These are phyloP conservation scores for Amphibalanus amphitrite DNA, from an alignment of 1,140 invertebrate species.

Conservation along the genomic window DNA sequence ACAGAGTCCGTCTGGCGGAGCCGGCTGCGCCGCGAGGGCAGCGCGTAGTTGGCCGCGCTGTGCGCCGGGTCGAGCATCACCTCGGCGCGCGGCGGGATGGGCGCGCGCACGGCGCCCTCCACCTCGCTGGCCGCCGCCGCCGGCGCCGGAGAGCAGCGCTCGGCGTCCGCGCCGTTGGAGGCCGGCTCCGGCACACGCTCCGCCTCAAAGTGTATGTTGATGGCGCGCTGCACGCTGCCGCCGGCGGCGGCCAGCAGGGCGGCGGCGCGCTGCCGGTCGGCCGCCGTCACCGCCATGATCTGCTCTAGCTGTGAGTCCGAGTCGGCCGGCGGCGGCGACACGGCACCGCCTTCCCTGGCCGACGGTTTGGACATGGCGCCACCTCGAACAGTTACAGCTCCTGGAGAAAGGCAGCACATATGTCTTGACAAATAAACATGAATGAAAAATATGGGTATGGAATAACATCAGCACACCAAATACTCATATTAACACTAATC, in stretches of 20 bases:
- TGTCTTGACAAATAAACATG: no score
- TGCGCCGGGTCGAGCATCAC: slow-evolving; percentile 31
- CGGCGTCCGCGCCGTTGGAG: slow-evolving; percentile 25
- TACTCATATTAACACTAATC: no score
- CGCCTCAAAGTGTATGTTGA: slow-evolving; percentile 37
- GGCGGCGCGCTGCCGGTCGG: slow-evolving; percentile 15
- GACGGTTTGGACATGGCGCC: no score
- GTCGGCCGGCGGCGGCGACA: background rate
- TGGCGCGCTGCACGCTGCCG: slow-evolving; percentile 34
- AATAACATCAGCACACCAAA: no score
- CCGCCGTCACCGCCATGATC: background rate
- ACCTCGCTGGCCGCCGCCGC: slow-evolving; percentile 26
- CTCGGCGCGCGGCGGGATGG: slow-evolving; percentile 44
- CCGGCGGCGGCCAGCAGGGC: slow-evolving; percentile 32
- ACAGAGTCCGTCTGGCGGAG: slow-evolving; percentile 33
- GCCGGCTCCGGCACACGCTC: slow-evolving; percentile 24
- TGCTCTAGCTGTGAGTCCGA: background rate
- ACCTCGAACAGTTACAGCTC: no score
- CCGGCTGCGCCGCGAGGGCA: slow-evolving; percentile 27
- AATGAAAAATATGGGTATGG: no score
- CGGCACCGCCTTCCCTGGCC: no score
- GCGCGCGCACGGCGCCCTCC: slow-evolving; percentile 38
- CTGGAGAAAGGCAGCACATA: no score
- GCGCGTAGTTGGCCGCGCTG: slow-evolving; percentile 22
- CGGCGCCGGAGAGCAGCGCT: slow-evolving; percentile 19